These are phyloP conservation scores for Rhyzopertha dominica DNA, from an alignment of 1,140 invertebrate genomes.

Conservation along the genomic window DNA sequence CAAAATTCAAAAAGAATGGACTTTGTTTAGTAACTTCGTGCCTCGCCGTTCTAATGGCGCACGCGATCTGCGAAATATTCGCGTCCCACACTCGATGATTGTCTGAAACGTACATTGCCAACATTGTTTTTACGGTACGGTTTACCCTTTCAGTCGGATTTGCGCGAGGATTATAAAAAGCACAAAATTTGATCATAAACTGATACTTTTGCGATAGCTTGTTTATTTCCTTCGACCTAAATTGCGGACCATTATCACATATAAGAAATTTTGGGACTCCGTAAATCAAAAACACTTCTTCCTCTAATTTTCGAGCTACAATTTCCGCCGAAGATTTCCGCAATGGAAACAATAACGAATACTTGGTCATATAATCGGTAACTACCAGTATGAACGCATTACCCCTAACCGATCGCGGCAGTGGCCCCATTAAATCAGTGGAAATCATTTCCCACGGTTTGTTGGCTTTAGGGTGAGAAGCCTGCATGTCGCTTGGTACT, in stretches of 20 bases:
- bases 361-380: slow-evolving; percentile 15
- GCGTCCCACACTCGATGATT: slow-evolving; percentile 31
- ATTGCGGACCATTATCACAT: slow-evolving; percentile 13
- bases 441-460: slow-evolving; percentile 13
- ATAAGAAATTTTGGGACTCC: slow-evolving; percentile 19
- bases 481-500: neutral
- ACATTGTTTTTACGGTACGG: slow-evolving; percentile 26
- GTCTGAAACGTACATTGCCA: slow-evolving; percentile 26
- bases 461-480: neutral
- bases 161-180: slow-evolving; percentile 1
- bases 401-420: slow-evolving; percentile 9
- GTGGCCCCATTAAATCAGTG: slow-evolving; percentile 12
- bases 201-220: neutral
- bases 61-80: slow-evolving; percentile 18
- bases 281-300: slow-evolving; percentile 9
- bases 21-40: slow-evolving; percentile 28
- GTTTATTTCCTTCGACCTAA: neutral
- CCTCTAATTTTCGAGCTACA: slow-evolving; percentile 5
- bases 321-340: neutral
- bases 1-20: slow-evolving; percentile 16
- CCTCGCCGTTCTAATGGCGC: slow-evolving; percentile 28
- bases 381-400: slow-evolving; percentile 11
- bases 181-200: neutral
- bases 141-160: slow-evolving; percentile 16
- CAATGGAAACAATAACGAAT: slow-evolving; percentile 5